These are phyloP conservation scores for Microplitis manilae DNA, from an alignment of 2,888 invertebrate genomes.

Conservation along the genomic window DNA sequence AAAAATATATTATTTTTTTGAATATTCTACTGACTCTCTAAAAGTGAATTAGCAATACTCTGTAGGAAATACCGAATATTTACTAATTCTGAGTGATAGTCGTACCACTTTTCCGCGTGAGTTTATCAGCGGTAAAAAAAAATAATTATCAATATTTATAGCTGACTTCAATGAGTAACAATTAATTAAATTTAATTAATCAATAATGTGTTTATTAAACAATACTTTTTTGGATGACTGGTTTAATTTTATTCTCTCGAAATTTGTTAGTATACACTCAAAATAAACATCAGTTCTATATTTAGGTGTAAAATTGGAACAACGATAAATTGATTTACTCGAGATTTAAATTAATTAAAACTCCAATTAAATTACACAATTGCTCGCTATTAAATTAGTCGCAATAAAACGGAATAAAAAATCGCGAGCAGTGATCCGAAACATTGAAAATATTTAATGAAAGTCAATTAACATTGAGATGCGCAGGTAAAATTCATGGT, in stretches of 20 bases:
- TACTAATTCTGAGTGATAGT: too few species aligned
- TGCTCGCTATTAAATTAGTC: neutral
- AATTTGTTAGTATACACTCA: neutral
- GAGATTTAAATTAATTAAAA: slow-evolving; percentile 27
- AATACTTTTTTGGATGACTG: neutral
- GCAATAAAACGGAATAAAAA: neutral
- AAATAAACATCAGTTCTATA: neutral
- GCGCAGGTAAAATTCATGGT: slow-evolving; percentile 2
- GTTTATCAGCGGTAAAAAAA: too few species aligned
- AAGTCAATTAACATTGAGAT: neutral
- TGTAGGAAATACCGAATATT: too few species aligned
- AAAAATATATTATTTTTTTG: too few species aligned
- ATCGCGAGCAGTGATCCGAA: neutral
- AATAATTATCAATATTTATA: neutral
- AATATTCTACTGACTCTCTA: too few species aligned
- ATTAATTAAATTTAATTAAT: neutral
- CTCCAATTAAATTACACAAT: slow-evolving; percentile 23
- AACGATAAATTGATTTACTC: slow-evolving; percentile 26
- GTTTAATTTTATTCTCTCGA: neutral
- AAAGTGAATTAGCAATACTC: too few species aligned
- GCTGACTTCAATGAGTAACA: neutral
- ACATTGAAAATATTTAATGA: neutral
- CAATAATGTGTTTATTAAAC: neutral
- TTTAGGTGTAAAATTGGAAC: slow-evolving; percentile 12
- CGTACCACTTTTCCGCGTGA: too few species aligned